phyloP scores from a whole-genome alignment of 2,113 vertebrate genomes.

The Callipepla californica region DNA sequence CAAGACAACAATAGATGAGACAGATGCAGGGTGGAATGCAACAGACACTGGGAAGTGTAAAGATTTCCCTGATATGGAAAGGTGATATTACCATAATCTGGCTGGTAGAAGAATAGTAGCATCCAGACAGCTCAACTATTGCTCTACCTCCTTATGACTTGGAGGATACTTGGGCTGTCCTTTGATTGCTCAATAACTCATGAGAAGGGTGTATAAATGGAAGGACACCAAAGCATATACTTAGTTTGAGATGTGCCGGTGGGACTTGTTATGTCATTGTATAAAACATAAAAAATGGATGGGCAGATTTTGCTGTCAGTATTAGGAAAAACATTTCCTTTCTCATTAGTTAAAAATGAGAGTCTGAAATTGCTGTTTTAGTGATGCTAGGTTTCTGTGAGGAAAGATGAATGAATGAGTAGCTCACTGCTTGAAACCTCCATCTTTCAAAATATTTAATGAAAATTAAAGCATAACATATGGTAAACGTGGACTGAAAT shows the following conservation, averaged over 20 bases:
- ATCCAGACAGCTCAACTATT: neutral
- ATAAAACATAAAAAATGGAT: constrained; percentile 21
- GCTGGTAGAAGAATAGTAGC: neutral
- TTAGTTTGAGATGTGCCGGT: constrained; percentile 1
- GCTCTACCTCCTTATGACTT: constrained; percentile 23
- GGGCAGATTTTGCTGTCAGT: constrained; percentile 17
- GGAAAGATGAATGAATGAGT: constrained; percentile 44
- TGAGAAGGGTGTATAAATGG: constrained; percentile 2
- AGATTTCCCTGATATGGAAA: neutral
- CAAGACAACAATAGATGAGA: neutral
- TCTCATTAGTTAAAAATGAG: constrained; percentile 60
- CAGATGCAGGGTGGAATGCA: neutral
- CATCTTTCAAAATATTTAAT: constrained; percentile 66
- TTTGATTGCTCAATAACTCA: constrained; percentile 72
- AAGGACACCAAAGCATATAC: neutral
- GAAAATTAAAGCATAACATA: constrained; percentile 48
- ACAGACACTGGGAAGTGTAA: neutral
- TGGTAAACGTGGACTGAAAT: constrained; percentile 50
- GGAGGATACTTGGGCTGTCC: constrained; percentile 52
- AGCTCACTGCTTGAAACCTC: constrained; percentile 52
- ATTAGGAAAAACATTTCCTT: constrained; percentile 31
- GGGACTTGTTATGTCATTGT: neutral
- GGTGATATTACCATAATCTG: neutral
- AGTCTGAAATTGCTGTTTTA: constrained; percentile 41
- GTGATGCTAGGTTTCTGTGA: constrained; percentile 45